phyloP scores from a whole-genome alignment of 2,888 invertebrate species.

The Apamea anceps region DNA sequence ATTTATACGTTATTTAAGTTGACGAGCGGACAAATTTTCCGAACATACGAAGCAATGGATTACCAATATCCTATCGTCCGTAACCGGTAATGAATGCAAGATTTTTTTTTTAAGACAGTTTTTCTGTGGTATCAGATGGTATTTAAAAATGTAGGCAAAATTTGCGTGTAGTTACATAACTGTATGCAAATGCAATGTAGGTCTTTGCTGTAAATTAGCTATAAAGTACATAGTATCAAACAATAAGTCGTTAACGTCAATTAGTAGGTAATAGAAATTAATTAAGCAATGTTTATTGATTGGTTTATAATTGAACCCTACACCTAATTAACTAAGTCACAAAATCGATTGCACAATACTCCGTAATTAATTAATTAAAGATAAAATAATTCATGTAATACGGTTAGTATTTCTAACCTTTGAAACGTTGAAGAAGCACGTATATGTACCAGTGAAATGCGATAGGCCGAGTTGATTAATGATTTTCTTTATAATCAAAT shows the following conservation, averaged over 20 bases:
- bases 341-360: conserved; percentile 43
- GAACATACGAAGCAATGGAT: no score
- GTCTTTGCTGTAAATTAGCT: conserved; percentile 18
- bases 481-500: not conserved
- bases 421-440: not conserved
- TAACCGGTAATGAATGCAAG: not conserved
- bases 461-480: not conserved
- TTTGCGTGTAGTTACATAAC: not conserved
- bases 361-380: conserved; percentile 30
- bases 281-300: conserved; percentile 44
- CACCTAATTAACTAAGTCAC: conserved; percentile 9
- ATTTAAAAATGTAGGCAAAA: not conserved
- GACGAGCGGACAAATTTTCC: no score
- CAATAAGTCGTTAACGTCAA: conserved; percentile 55
- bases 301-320: conserved; percentile 50
- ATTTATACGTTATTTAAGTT: no score
- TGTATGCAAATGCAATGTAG: conserved; percentile 10
- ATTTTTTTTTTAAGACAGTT: not conserved
- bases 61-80: no score
- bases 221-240: conserved; percentile 6
- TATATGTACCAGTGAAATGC: not conserved
- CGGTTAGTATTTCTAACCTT: not conserved
- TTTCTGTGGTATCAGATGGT: not conserved
- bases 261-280: conserved; percentile 37
- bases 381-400: conserved; percentile 4